Evolutionary conservation across 1,140 invertebrate species (phyloP).

Genomic region (Archivesica marissinica): DNA sequence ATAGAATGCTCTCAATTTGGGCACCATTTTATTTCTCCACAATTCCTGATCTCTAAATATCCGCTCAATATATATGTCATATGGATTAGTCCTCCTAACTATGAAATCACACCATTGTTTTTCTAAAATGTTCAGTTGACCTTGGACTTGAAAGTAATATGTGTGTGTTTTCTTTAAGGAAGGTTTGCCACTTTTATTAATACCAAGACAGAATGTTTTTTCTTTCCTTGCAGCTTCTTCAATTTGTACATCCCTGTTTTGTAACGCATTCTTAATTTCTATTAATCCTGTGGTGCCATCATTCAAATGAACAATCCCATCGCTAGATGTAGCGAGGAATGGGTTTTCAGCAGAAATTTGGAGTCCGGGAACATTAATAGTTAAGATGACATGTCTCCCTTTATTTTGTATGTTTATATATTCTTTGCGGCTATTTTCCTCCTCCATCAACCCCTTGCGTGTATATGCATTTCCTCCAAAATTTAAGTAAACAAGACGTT

Average conservation of each 20-base stretch:
- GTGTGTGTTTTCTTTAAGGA: neutral
- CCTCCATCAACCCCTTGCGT: no score
- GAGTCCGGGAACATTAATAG: neutral
- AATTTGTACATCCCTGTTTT: neutral
- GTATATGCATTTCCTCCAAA: no score
- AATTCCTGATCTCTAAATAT: neutral
- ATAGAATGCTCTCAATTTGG: constrained; percentile 12
- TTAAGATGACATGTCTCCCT: neutral
- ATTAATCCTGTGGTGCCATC: neutral
- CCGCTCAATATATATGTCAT: neutral
- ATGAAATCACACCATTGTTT: constrained; percentile 23
- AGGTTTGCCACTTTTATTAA: neutral
- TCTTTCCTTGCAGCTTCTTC: neutral
- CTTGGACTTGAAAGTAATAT: constrained; percentile 5
- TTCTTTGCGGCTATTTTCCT: no score
- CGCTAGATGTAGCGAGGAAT: neutral
- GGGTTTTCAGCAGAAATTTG: neutral
- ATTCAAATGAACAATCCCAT: constrained; percentile 1
- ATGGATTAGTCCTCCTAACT: neutral
- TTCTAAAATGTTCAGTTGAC: constrained; percentile 15
- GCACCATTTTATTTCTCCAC: constrained; percentile 21
- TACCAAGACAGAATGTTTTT: neutral
- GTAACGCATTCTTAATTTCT: constrained; percentile 16
- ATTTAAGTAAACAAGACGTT: no score
- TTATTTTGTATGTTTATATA: neutral